Conservation (phyloP, 1,140 invertebrate species). For the Eufriesea mexicana region DNA sequence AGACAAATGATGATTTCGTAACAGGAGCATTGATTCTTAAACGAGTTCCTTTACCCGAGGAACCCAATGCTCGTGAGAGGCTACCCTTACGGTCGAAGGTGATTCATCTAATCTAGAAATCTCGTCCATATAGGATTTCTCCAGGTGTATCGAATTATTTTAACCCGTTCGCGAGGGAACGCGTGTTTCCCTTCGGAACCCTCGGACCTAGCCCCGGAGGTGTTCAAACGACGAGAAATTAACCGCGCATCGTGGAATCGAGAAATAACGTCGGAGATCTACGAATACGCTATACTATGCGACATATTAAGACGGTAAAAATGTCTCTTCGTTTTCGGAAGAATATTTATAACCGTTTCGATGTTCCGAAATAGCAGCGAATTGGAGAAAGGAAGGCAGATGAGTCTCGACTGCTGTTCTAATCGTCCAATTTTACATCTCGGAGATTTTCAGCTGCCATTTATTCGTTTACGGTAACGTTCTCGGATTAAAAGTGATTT, state of each 20-base stretch:
- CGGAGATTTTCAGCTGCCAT: not conserved
- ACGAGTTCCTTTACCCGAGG: constrained; percentile 40
- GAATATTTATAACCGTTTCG: not conserved
- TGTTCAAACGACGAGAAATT: no score
- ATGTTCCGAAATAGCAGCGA: not conserved
- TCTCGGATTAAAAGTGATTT: not conserved
- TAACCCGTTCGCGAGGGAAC: constrained; percentile 33
- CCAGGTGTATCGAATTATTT: constrained; percentile 68
- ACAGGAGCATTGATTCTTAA: constrained; percentile 53
- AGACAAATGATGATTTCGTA: constrained; percentile 55
- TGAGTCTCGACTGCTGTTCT: no score
- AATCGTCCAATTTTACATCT: not conserved
- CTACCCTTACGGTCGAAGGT: constrained; percentile 53
- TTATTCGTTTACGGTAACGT: not conserved
- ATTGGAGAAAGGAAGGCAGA: not conserved
- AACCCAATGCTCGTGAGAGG: constrained; percentile 70
- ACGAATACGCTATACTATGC: no score
- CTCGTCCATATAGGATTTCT: constrained; percentile 68
- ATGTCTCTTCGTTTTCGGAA: not conserved
- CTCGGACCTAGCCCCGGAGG: not conserved
- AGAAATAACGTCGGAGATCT: not conserved
- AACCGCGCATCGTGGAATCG: not conserved
- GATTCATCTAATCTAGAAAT: constrained; percentile 69
- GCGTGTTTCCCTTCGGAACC: constrained; percentile 35
- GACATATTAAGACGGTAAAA: not conserved